Base-by-base conservation (phyloP, 2,113 vertebrate genomes). In the Elaphurus davidianus region DNA sequence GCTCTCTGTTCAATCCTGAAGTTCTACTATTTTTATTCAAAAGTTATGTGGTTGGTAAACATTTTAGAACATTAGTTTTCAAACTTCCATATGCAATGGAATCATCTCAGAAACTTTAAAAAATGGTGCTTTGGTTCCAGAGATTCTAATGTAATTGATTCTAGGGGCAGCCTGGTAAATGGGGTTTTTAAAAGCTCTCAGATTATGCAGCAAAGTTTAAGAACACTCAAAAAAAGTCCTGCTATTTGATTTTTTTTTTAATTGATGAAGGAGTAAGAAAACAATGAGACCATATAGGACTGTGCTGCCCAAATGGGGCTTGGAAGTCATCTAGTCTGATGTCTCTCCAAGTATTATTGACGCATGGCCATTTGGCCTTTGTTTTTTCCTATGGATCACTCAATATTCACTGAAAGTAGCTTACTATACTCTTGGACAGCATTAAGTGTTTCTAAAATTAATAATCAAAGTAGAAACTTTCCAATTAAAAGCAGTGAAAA, bases 401-500 rank as follows among this genome's bases (percentile, higher is more conserved):
- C 74, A 85, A 7, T 81, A 91, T 82, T 94, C 28, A 71, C 33
- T 86, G 95, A 92, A 91, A 59, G 79, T 13, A 87, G 14, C 19
- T 60, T 76, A 71, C 40, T 93, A 82, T 23, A 89, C 28, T 91
- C 78, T 78, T n/a, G 27, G 50, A 79, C 1, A 96, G 52, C 6
- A 93, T 59, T 60, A 94, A 28, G 3, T 93, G 16, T 91, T 90
- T 85, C 59, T 89, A 93, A 96, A 92, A 90, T 76, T 81, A 92
- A 62, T 62, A 90, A 85, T 6, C 15, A 2, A 86, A 97, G 60
- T 40, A 97, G 43, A 55, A 91, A 90, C 2, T 64, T 95, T 60
- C 60, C 95, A 54, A 93, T 30, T 87, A 74, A 95, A 97, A 93
- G 6, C 33, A 95, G 25, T 97, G 12, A 98, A 91, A 86, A 96